Base-by-base conservation (phyloP, 2,888 invertebrate genomes). In the Stenurella melanura region DNA sequence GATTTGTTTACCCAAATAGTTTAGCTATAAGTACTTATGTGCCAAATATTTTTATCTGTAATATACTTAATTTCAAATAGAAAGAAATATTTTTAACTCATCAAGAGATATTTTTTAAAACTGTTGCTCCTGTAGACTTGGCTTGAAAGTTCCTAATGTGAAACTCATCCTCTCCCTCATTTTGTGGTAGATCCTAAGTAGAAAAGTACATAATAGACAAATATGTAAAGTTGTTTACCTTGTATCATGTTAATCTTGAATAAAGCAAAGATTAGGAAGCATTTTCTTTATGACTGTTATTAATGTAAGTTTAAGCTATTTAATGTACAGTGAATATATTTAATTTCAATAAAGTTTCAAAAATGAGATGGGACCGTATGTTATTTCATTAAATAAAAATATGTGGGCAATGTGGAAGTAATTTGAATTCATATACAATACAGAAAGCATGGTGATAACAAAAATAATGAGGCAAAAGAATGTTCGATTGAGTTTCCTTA, bases 261-360 rank as follows among this genome's bases (percentile, higher is more conserved):
- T 57, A 42, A 70, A 70, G 69, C 70, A 60, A 26, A 67, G 18
- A 21, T 67, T 67, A 67, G 54, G 54, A 70, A 42, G 18, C 54
- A 30, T 72, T 30, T 72, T 38, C 38, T 75, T 66, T 60, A 71
- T 75, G 75, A 64, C 71, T 71, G 75, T 60, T 71, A 66, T 57
- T 64, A 70, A 57, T 71, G 66, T 60, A 61, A 67, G 56, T 42
- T 26, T 68, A 56, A 71, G 38, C 50, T 72, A 50, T 61, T 70
- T 42, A 70, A 75, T 81, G 81, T 81, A 81, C 81, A 81, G 80
- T 74, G 74, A 76, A 78, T 80, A 78, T 80, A 80, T 75, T 81
- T 80, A 76, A 78, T 76, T 81, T 79, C 78, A 81, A 81, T 81
- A 81, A 81, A 81, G 75, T 73, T 77, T 76, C 58, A 76, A 79